phyloP scores from a whole-genome alignment of 2,888 invertebrate species.

The Teleiodes luculella region DNA sequence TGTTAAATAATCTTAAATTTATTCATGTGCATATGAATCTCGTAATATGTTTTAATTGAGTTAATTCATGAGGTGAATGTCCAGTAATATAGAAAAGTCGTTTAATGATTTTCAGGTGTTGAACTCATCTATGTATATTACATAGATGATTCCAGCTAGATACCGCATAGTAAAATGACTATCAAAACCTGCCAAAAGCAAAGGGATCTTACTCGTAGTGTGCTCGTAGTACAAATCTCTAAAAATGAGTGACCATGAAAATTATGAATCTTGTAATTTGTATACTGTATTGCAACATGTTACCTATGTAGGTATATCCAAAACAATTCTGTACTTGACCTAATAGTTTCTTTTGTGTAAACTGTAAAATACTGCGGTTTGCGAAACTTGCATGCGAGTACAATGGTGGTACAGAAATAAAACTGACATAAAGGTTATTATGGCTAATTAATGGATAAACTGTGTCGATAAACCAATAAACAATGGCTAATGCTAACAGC shows the following conservation, averaged over 20 bases:
- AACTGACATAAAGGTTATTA: neutral
- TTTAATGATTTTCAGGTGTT: too few relatives aligned
- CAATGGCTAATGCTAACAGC: neutral
- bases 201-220: too few relatives aligned
- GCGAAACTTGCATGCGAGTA: constrained; percentile 16
- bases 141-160: too few relatives aligned
- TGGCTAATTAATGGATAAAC: constrained; percentile 7
- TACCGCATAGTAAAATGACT: too few relatives aligned
- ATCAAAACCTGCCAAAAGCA: too few relatives aligned
- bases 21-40: too few relatives aligned
- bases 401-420: neutral
- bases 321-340: constrained; percentile 33
- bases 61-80: too few relatives aligned
- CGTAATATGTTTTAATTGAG: too few relatives aligned
- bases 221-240: too few relatives aligned
- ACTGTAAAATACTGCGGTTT: constrained; percentile 16
- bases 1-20: too few relatives aligned
- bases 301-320: constrained; percentile 12
- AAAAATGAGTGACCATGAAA: neutral
- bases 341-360: constrained; percentile 23
- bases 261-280: neutral
- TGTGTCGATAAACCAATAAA: neutral
- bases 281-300: constrained; percentile 10
- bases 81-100: too few relatives aligned
- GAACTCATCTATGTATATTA: too few relatives aligned